Base-by-base conservation (phyloP, 2,888 invertebrate genomes). In the Agriopis aurantiaria region DNA sequence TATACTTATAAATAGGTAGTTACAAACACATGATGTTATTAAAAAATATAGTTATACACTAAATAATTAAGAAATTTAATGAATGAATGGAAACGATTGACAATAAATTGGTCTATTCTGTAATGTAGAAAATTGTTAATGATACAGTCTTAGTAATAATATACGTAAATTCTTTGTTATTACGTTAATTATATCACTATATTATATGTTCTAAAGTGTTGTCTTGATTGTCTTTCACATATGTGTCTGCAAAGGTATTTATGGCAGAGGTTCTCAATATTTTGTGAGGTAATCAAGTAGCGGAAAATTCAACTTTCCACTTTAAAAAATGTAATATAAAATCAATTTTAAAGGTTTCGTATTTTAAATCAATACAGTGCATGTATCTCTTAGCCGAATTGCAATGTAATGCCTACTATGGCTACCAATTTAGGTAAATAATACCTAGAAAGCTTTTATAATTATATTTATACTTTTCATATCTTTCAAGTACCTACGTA, bases 31-130 rank as follows among this genome's bases (percentile, higher is more conserved):
- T 46, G 33, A 46, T 48, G 43, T 61, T 61, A 64, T 71, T 65
- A 55, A 59, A 65, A 75, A 52, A 43, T 43, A 58, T 63, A 69
- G 52, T 65, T 62, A 71, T 78, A 78, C 74, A 76, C 33, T 79
- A 72, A 64, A 55, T 68, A 70, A 57, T 68, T 43, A 57, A 43
- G 43, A 59, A 49, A 67, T 62, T 23, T 23, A 23, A 23, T 52
- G 66, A 62, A 60, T 61, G 65, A 62, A 69, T 69, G 65, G 46
- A 59, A 73, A 82, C 73, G 69, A 77, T 78, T 75, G 85, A 87
- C 85, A 85, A 85, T 84, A 85, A 85, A 74, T 74, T 76, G 75
- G 79, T 83, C 76, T 81, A 78, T 79, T 79, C 78, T 73, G 74
- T 70, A 68, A 69, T 52, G 51, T 56, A 70, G 55, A 65, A 58